Conservation (phyloP, 2,113 vertebrate species). For the Seriola aureovittata region DNA sequence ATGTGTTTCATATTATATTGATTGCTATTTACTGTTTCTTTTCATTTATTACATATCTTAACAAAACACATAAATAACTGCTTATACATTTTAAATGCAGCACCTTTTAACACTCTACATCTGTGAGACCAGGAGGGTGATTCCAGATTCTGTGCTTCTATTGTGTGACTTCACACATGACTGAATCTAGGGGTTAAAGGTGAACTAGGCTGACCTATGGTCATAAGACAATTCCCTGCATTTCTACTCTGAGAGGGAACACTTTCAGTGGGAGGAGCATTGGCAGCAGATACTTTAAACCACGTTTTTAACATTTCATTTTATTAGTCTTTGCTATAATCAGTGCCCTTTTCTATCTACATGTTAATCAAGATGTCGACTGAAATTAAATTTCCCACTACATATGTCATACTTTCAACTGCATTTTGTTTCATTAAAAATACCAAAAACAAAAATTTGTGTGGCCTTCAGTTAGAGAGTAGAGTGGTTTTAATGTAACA, state of each 20-base stretch:
- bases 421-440: not conserved
- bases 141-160: constrained; percentile 25
- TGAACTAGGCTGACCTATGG: constrained; percentile 60
- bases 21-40: not conserved
- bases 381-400: not conserved
- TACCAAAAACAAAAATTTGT: not conserved
- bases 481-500: not conserved
- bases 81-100: not conserved
- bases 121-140: constrained; percentile 6
- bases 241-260: constrained; percentile 36
- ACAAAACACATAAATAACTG: not conserved
- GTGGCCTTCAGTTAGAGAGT: not conserved
- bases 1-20: not conserved
- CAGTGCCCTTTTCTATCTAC: not conserved
- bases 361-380: not conserved
- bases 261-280: constrained; percentile 32
- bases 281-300: constrained; percentile 49
- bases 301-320: constrained; percentile 13
- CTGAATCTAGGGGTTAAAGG: constrained; percentile 66
- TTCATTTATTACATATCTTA: not conserved
- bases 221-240: constrained; percentile 56
- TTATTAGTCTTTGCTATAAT: not conserved
- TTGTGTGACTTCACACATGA: constrained; percentile 75
- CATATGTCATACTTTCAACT: not conserved
- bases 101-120: not conserved